Percentiles rank a stretch among this genome's conserved stretches.
These are phyloP conservation scores for Acipenser oxyrinchus DNA, from an alignment of 2,797 vertebrate genomes.

Conservation along the genomic window DNA sequence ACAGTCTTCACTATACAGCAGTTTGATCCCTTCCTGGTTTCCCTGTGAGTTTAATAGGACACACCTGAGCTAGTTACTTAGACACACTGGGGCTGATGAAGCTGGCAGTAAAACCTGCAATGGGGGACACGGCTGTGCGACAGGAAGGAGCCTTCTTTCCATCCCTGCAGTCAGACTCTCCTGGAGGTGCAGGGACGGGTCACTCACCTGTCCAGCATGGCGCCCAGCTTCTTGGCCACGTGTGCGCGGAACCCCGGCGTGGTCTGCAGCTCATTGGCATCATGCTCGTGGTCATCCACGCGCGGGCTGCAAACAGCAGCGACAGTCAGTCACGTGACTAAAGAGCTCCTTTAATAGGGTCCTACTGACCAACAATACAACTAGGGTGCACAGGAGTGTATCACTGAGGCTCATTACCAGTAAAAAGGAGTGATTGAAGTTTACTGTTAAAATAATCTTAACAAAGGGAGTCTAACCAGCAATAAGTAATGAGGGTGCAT, in stretches of 20 bases:
- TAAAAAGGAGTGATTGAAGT: not conserved
- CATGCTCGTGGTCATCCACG: conserved; percentile 54
- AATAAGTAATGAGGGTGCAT: too few relatives aligned
- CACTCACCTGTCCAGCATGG: conserved; percentile 73
- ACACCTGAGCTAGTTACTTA: conserved; percentile 7
- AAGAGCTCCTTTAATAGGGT: too few relatives aligned
- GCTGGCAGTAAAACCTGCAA: conserved; percentile 10
- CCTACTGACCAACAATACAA: too few relatives aligned
- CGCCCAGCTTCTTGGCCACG: conserved; percentile 76
- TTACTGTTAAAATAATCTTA: too few relatives aligned
- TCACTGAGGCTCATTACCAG: not conserved
- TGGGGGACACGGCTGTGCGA: too few relatives aligned
- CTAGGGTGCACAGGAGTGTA: not conserved
- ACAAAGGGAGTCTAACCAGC: too few relatives aligned
- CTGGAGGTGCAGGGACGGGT: not conserved
- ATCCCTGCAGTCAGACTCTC: not conserved
- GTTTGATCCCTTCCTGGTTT: not conserved
- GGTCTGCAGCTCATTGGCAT: conserved; percentile 80
- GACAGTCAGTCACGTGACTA: too few relatives aligned
- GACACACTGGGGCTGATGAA: conserved; percentile 6
- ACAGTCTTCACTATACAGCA: too few relatives aligned
- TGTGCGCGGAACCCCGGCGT: conserved; percentile 78
- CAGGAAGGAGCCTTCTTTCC: not conserved
- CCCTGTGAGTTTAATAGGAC: conserved; percentile 7
- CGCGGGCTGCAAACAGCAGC: conserved; percentile 43